Conservation (phyloP, 2,888 invertebrate species). For the Drosophila rellima region DNA sequence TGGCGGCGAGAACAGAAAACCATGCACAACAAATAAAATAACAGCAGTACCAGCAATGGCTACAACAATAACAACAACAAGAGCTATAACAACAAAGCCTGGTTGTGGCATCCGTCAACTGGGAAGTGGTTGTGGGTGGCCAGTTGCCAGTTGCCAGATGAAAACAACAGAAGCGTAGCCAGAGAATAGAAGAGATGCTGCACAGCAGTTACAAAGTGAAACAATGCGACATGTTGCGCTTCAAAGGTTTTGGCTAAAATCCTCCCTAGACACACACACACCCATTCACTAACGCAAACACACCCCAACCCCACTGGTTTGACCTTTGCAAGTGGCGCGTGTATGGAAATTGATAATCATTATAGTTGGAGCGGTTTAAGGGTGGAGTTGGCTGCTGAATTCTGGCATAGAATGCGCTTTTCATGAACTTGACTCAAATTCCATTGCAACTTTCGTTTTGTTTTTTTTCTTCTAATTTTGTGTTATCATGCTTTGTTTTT, state of each 20-base stretch:
- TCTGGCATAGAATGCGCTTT: slow-evolving; percentile 19
- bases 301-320: slow-evolving; percentile 23
- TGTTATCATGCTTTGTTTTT: not conserved
- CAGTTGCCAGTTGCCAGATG: slow-evolving; percentile 33
- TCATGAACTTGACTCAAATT: slow-evolving; percentile 31
- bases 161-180: slow-evolving; percentile 20
- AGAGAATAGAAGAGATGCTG: slow-evolving; percentile 18
- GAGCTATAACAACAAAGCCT: slow-evolving; percentile 36
- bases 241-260: slow-evolving; percentile 54
- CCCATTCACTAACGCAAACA: slow-evolving; percentile 2
- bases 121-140: slow-evolving; percentile 39
- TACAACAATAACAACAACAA: slow-evolving; percentile 38
- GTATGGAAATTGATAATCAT: slow-evolving; percentile 52
- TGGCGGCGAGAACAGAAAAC: slow-evolving; percentile 63
- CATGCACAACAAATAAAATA: slow-evolving; percentile 57
- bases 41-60: slow-evolving; percentile 30
- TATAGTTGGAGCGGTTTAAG: not conserved
- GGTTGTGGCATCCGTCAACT: slow-evolving; percentile 36
- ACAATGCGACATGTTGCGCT: slow-evolving; percentile 81
- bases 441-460: slow-evolving; percentile 18
- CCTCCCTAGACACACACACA: slow-evolving; percentile 25
- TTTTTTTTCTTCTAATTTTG: slow-evolving; percentile 4
- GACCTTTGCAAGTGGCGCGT: slow-evolving; percentile 64
- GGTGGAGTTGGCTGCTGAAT: not conserved
- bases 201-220: slow-evolving; percentile 64